These are phyloP conservation scores for Maniola jurtina DNA, from an alignment of 1,140 invertebrate species.

Conservation along the genomic window DNA sequence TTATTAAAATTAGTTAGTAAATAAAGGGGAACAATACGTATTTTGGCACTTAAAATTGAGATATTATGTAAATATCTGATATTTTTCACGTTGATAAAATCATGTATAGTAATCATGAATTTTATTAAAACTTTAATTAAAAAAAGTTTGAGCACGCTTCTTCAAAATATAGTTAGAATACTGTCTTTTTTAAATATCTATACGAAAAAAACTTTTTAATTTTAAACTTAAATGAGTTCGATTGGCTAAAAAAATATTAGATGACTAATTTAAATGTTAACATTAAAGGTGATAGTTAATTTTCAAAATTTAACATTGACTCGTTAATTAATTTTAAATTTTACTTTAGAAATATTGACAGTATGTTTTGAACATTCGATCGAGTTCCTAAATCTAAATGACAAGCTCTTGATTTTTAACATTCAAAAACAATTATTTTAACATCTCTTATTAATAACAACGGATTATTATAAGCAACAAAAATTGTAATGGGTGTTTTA, in stretches of 20 bases:
- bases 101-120: slow-evolving; percentile 26
- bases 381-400: slow-evolving; percentile 47
- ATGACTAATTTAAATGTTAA: background rate
- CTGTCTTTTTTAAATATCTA: background rate
- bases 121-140: slow-evolving; percentile 16
- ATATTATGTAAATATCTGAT: background rate
- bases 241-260: background rate
- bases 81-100: slow-evolving; percentile 25
- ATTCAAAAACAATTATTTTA: slow-evolving; percentile 23
- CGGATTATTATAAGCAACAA: slow-evolving; percentile 24
- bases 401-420: slow-evolving; percentile 66
- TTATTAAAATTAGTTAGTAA: too few relatives aligned
- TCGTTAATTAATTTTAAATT: slow-evolving; percentile 30
- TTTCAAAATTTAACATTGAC: slow-evolving; percentile 41
- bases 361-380: slow-evolving; percentile 66
- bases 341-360: slow-evolving; percentile 66
- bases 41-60: slow-evolving; percentile 1
- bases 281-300: slow-evolving; percentile 7
- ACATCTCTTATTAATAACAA: slow-evolving; percentile 30
- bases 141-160: background rate
- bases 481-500: slow-evolving; percentile 25
- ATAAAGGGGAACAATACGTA: too few relatives aligned
- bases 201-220: too few relatives aligned
- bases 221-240: too few relatives aligned
- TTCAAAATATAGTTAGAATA: slow-evolving; percentile 9